These are phyloP conservation scores for Rhysida immarginata DNA, from an alignment of 1,140 invertebrate species.

Conservation along the genomic window DNA sequence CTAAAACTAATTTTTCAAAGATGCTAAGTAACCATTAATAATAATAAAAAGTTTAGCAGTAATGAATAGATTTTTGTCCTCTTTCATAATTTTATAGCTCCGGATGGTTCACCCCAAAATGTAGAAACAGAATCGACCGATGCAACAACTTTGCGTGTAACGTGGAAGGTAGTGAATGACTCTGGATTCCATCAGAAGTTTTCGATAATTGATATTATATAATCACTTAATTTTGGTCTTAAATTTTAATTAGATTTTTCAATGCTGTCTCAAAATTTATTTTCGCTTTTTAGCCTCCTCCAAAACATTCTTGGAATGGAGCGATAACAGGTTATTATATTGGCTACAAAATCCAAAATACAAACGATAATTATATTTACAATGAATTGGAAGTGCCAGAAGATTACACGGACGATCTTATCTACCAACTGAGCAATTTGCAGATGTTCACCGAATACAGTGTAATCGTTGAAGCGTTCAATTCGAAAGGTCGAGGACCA, in stretches of 20 bases:
- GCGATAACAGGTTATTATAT: conserved; percentile 76
- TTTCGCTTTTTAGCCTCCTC: conserved; percentile 49
- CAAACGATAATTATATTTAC: conserved; percentile 21
- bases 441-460: conserved; percentile 86
- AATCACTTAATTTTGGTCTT: neutral
- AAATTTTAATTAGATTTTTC: neutral
- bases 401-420: conserved; percentile 20
- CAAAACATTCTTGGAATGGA: conserved; percentile 77
- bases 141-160: neutral
- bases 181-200: no score
- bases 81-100: neutral
- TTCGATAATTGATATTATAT: neutral
- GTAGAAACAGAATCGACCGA: neutral
- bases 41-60: neutral
- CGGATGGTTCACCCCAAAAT: neutral
- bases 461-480: conserved; percentile 87
- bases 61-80: neutral
- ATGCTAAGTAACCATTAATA: neutral
- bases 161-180: neutral
- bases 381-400: conserved; percentile 18
- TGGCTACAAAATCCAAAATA: conserved; percentile 30
- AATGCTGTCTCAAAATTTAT: neutral
- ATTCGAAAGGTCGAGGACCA: conserved; percentile 81
- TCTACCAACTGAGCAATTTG: conserved; percentile 51
- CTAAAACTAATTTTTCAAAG: neutral